These are phyloP conservation scores for Rhinophrynus dorsalis DNA, from an alignment of 2,797 vertebrate species.

Conservation along the genomic window DNA sequence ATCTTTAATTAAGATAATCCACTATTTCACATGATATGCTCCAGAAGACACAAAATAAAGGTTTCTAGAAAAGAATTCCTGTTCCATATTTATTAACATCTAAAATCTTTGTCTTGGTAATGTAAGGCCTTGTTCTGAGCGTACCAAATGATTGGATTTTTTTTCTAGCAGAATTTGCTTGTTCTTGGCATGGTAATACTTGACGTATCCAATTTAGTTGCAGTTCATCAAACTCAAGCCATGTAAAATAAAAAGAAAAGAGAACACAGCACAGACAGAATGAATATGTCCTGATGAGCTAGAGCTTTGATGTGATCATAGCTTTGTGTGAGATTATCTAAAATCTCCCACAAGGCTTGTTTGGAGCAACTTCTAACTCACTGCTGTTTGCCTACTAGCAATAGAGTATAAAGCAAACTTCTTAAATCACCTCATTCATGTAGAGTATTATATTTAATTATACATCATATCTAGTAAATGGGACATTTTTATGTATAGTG, in stretches of 20 bases:
- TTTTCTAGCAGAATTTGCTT: too few species aligned
- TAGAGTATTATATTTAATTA: not conserved
- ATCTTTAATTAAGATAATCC: too few species aligned
- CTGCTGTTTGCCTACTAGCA: not conserved
- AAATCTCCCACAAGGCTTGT: conserved; percentile 17
- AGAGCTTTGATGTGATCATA: conserved; percentile 19
- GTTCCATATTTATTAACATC: too few species aligned
- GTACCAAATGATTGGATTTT: too few species aligned
- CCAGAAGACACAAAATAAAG: too few species aligned
- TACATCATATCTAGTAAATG: not conserved
- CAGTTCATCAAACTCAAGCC: not conserved
- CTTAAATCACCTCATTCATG: not conserved
- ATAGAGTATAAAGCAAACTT: conserved; percentile 7
- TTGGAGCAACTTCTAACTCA: conserved; percentile 13
- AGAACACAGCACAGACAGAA: not conserved
- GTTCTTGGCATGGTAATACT: too few species aligned
- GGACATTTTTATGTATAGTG: conserved; percentile 1
- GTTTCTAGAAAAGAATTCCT: too few species aligned
- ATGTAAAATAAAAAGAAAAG: not conserved
- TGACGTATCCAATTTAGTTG: not conserved
- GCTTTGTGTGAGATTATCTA: conserved; percentile 16
- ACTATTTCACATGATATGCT: too few species aligned
- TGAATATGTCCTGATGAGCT: conserved; percentile 6
- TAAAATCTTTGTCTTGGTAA: too few species aligned
- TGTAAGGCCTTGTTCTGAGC: too few species aligned